Evolutionary conservation across 2,888 invertebrate genomes (phyloP), one percentile per base, ranked within the genome.

Genomic region (Drosophila fulvimacula): DNA sequence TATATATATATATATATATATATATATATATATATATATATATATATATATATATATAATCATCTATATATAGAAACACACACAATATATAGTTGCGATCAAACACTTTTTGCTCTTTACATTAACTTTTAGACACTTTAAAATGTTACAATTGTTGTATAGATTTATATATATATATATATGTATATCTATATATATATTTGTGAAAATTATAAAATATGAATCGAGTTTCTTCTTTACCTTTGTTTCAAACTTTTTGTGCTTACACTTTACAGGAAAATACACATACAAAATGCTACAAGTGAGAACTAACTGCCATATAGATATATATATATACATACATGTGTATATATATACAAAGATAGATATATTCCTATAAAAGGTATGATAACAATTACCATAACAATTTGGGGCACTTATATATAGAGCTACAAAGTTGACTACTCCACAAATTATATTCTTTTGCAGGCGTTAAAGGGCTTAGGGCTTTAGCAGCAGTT

Each of bases 401-500:
- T 72, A 58, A 42, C 19, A 34, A 57, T 57, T 64, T 65, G 34
- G 55, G 59, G 39, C 32, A 61, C 41, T 53, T 57, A 41, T 34
- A 36, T 57, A 41, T 34, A 53, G 24, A 44, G 53, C 68, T 69
- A 75, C 39, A 69, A 62, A 38, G 30, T 51, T 36, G 42, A 58
- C 59, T 49, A 46, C 55, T 55, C 21, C 34, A 44, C 21, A 36
- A 34, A 51, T 32, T 5, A 24, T 24, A 24, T 44, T 24, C 24
- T 24, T 13, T 21, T 27, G 27, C 46, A 48, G 46, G 46, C 27
- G 44, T 59, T 85, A 11, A 3, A 19, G 42, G 21, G 21, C 15
- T 44, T 46, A 91, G 36, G 91, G 90, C 77, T 92, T 92, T 56
- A 92, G 88, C 73, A 92, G 78, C 71, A 92, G 75, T 79, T 92